These are phyloP conservation scores for Hylomyscus alleni DNA, from an alignment of 2,797 vertebrate species.

Conservation along the genomic window DNA sequence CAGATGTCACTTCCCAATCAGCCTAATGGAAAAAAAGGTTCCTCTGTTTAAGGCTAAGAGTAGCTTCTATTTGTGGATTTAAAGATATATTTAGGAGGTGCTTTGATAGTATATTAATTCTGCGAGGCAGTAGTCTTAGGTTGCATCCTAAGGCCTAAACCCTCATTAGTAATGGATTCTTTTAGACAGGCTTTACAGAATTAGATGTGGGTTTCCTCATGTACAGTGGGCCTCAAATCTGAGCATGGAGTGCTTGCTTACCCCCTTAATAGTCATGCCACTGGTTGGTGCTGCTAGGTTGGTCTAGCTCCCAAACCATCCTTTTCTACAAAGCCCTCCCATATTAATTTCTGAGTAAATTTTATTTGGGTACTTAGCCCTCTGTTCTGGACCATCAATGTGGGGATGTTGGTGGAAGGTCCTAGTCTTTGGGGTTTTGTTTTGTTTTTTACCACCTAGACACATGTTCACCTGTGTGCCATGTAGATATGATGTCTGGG, in stretches of 20 bases:
- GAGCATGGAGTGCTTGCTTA: neutral
- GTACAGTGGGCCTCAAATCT: neutral
- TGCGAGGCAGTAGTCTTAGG: neutral
- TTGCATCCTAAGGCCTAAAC: neutral
- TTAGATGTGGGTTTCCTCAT: neutral
- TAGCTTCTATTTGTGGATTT: neutral
- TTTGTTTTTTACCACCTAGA: neutral
- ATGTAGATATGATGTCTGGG: fast-evolving
- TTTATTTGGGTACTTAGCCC: neutral
- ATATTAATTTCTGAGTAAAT: neutral
- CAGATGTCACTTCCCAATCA: neutral
- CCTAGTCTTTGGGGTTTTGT: fast-evolving
- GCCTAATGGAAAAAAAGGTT: too few relatives aligned
- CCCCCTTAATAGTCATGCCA: neutral
- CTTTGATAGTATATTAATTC: neutral
- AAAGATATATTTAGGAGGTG: neutral
- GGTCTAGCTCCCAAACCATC: neutral
- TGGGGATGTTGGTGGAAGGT: too few relatives aligned
- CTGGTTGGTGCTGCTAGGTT: neutral
- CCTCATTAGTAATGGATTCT: neutral
- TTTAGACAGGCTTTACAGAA: neutral
- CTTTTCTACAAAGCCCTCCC: conserved; percentile 6
- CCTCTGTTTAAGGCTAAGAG: neutral
- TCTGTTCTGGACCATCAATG: neutral
- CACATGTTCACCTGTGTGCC: neutral